Evolutionary conservation across 2,113 vertebrate species (phyloP).

Genomic region (Myrmophylax atrothorax): DNA sequence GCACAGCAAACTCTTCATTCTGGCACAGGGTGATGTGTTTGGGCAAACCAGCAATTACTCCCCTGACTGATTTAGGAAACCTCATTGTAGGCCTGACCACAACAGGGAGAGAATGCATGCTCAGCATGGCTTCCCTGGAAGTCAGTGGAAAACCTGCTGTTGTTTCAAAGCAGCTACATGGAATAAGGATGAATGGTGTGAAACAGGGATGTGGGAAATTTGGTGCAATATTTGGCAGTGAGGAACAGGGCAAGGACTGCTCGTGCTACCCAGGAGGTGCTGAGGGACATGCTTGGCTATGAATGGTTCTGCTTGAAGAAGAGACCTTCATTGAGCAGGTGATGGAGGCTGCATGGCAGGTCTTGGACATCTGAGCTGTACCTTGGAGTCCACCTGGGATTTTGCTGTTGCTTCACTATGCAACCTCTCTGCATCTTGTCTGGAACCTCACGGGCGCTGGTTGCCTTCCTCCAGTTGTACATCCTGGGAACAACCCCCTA

Average conservation of each 20-base stretch:
- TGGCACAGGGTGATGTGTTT: background rate
- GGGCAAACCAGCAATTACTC: background rate
- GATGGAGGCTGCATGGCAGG: background rate
- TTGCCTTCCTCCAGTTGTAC: background rate
- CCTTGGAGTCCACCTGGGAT: background rate
- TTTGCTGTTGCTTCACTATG: fast-evolving
- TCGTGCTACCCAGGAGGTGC: background rate
- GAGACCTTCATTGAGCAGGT: background rate
- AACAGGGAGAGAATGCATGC: background rate
- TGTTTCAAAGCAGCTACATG: background rate
- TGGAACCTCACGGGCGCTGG: fast-evolving
- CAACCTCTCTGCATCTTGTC: background rate
- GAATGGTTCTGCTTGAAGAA: background rate
- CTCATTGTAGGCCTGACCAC: background rate
- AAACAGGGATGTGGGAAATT: background rate
- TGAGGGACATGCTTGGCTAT: background rate
- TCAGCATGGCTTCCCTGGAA: background rate
- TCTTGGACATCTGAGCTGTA: background rate
- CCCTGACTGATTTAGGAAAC: background rate
- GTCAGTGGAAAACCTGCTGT: background rate
- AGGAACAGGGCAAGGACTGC: background rate
- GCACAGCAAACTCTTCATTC: background rate
- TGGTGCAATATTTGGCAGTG: background rate
- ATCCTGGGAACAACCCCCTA: background rate
- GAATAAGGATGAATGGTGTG: background rate